Conservation (phyloP, 2,797 vertebrate genomes). For the Acipenser oxyrinchus region DNA sequence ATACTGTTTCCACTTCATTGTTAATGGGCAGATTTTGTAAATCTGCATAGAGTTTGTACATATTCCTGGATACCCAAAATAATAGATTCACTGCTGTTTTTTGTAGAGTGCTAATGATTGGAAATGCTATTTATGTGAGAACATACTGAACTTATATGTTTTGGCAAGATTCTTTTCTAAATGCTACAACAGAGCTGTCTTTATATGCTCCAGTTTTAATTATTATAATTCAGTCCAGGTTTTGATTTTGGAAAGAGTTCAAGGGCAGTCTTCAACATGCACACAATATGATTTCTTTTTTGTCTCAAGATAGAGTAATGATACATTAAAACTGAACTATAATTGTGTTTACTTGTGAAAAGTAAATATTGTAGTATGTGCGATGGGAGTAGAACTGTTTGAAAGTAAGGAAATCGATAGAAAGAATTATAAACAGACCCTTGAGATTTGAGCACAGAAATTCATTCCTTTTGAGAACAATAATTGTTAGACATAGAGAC, state of each 20-base stretch:
- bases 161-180: constrained; percentile 52
- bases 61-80: too few relatives aligned
- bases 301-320: constrained; percentile 5
- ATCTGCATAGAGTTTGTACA: too few relatives aligned
- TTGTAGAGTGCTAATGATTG: constrained; percentile 59
- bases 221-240: constrained; percentile 61
- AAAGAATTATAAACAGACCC: constrained; percentile 5
- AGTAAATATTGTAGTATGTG: too few relatives aligned
- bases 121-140: constrained; percentile 68
- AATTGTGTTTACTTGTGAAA: not conserved
- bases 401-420: not conserved
- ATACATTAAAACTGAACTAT: not conserved
- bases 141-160: constrained; percentile 67
- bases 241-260: constrained; percentile 54
- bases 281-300: constrained; percentile 35
- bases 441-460: constrained; percentile 10
- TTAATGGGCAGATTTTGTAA: too few relatives aligned
- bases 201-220: constrained; percentile 63
- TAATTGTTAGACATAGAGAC: constrained; percentile 1
- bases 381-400: not conserved
- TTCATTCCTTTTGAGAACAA: constrained; percentile 13
- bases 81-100: constrained; percentile 26
- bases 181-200: constrained; percentile 49
- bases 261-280: constrained; percentile 62
- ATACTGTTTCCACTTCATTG: too few relatives aligned